Evolutionary conservation across 2,888 invertebrate species (phyloP).

Genomic region (Smittia sp.): DNA sequence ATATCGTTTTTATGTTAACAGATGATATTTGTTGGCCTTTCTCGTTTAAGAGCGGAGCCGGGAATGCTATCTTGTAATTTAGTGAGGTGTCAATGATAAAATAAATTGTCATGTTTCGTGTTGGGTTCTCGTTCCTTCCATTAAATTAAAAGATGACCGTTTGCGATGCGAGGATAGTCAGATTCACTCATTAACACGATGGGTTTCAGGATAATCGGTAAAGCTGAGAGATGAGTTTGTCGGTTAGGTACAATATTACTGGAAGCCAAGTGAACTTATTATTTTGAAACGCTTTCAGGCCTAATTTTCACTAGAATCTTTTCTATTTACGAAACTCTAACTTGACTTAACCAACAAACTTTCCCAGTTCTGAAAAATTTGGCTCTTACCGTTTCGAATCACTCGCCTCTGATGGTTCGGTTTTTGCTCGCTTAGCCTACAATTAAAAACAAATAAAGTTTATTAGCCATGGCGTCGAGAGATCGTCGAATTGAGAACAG

Average conservation of each 20-base stretch:
- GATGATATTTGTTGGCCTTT: conserved; percentile 22
- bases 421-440: conserved; percentile 70
- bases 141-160: background rate
- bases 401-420: conserved; percentile 63
- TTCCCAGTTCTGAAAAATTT: no score
- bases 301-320: no score
- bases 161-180: conserved; percentile 2
- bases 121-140: background rate
- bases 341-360: no score
- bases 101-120: conserved; percentile 36
- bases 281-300: no score
- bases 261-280: no score
- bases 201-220: conserved; percentile 14
- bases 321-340: no score
- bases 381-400: conserved; percentile 66
- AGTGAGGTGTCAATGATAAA: conserved; percentile 40
- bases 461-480: background rate
- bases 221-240: background rate
- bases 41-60: background rate
- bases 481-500: background rate
- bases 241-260: background rate
- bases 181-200: conserved; percentile 36
- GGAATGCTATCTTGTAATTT: conserved; percentile 32
- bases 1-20: conserved; percentile 41
- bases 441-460: conserved; percentile 51